phyloP scores from a whole-genome alignment of 2,888 invertebrate genomes.

The Iphiclides podalirius region DNA sequence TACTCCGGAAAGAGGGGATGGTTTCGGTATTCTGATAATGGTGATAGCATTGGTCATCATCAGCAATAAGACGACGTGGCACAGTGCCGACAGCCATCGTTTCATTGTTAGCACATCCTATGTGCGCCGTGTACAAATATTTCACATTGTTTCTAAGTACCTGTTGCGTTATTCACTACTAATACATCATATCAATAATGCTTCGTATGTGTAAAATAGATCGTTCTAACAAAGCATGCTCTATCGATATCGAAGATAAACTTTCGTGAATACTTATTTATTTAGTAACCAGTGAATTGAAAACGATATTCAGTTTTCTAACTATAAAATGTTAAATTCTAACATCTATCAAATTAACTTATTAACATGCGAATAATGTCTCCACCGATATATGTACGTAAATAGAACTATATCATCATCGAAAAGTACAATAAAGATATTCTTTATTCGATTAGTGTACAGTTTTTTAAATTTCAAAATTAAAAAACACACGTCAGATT shows the following conservation, averaged over 20 bases:
- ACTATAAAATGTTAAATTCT: background rate
- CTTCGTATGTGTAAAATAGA: background rate
- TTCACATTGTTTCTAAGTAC: constrained; percentile 17
- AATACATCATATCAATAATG: background rate
- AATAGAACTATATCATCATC: too few relatives aligned
- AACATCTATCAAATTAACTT: too few relatives aligned
- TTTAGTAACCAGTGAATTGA: too few relatives aligned
- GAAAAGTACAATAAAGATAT: too few relatives aligned
- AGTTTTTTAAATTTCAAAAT: background rate
- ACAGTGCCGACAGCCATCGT: constrained; percentile 43
- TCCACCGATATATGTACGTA: too few relatives aligned
- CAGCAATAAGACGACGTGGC: constrained; percentile 39
- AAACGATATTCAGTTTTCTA: too few relatives aligned
- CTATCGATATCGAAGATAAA: too few relatives aligned
- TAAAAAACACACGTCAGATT: background rate
- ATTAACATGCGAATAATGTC: too few relatives aligned
- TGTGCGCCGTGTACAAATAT: constrained; percentile 23
- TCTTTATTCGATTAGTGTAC: too few relatives aligned
- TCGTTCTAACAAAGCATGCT: background rate
- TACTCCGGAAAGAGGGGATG: background rate
- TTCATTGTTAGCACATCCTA: constrained; percentile 42
- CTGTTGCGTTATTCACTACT: background rate
- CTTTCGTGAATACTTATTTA: background rate
- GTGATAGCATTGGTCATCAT: constrained; percentile 25
- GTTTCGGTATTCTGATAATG: background rate